Base-by-base conservation (phyloP, 1,140 invertebrate species). In the Diuraphis noxia region DNA sequence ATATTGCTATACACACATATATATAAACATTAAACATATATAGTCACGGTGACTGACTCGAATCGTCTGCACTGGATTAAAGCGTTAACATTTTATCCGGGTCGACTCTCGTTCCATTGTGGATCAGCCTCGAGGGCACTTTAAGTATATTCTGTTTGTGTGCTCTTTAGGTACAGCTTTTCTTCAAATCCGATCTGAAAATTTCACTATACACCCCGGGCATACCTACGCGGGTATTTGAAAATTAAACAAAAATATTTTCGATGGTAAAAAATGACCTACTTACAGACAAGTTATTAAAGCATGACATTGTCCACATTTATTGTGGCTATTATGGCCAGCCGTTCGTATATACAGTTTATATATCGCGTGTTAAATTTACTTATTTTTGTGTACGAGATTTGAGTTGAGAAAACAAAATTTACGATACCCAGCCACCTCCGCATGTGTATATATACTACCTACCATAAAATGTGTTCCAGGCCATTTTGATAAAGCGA, bases 321-420 rank as follows among this genome's bases (percentile, higher is more conserved):
- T 63, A n/a, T 63, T 6, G 6, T 0, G 4, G n/a, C 13, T 63
- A n/a, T 63, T 6, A 17, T 0, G 4, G n/a, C 13, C 5, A 72
- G 30, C 1, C 4, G 56, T 63, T 63, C n/a, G 0, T 56, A 56
- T 17, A 63, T 6, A n/a, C 30, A n/a, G 56, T 72, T 2, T n/a
- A n/a, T n/a, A n/a, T n/a, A 72, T 17, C 34, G 17, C 7, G 13
- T 72, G 56, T 72, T 30, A 5, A 17, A n/a, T 72, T n/a, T 72
- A n/a, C 5, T 1, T 17, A 17, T n/a, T 72, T 63, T n/a, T n/a
- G 30, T 30, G 56, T 72, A 72, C 4, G 30, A 72, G 30, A 63
- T 72, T 72, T n/a, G n/a, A 72, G 56, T 56, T 0, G 13, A 7
- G 19, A n/a, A 72, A 72, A 63, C 10, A 63, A n/a, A n/a, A 72